These are phyloP conservation scores for Rousettus madagascariensis DNA, from an alignment of 2,797 vertebrate species.

Conservation along the genomic window DNA sequence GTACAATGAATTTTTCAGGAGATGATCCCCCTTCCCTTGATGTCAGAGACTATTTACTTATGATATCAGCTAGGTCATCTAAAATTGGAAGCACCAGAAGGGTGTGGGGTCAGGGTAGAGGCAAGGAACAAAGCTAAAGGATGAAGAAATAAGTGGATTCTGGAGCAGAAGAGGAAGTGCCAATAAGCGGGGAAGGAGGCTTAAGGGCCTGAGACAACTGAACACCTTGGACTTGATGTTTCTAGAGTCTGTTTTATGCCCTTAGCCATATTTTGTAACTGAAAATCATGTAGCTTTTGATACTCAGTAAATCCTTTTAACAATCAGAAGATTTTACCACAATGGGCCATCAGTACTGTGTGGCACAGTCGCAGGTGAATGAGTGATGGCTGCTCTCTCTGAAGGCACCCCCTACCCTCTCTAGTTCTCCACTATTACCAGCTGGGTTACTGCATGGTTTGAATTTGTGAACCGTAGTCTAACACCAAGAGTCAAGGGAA, in stretches of 20 bases:
- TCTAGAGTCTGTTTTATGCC: not conserved
- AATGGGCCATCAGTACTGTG: rapidly evolving
- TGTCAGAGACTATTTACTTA: not conserved
- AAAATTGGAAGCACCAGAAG: too few relatives aligned
- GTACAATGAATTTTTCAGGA: not conserved
- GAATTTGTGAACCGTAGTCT: not conserved
- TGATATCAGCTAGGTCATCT: not conserved
- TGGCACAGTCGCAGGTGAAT: not conserved
- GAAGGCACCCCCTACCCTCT: not conserved
- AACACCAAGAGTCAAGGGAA: not conserved
- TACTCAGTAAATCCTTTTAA: not conserved
- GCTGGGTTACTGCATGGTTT: not conserved
- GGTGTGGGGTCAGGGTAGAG: not conserved
- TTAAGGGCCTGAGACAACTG: not conserved
- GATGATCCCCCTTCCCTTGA: not conserved
- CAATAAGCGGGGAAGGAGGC: not conserved
- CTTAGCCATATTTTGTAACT: not conserved
- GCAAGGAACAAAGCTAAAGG: not conserved
- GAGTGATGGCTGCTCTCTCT: not conserved
- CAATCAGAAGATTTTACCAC: not conserved
- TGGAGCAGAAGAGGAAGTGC: not conserved
- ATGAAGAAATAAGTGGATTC: not conserved
- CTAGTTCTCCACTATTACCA: not conserved
- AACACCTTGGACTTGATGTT: not conserved
- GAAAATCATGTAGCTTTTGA: not conserved